Percentiles rank a stretch among this genome's conserved stretches.
phyloP scores from a whole-genome alignment of 1,140 invertebrate species.

The Calycopis cecrops region DNA sequence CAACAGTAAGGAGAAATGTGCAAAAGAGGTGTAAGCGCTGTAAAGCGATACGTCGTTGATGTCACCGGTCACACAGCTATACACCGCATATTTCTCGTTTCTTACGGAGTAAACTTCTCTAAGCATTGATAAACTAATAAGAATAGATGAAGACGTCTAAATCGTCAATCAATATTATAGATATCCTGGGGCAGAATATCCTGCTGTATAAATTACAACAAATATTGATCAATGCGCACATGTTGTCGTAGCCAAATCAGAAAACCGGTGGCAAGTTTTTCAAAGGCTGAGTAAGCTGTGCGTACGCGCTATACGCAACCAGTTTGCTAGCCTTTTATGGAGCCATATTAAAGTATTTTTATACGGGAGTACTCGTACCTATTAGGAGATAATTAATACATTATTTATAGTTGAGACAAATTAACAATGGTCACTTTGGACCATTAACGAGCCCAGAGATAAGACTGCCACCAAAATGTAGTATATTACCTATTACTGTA shows the following conservation, averaged over 20 bases:
- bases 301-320: conserved; percentile 21
- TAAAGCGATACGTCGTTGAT: too few relatives aligned
- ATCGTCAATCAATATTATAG: conserved; percentile 18
- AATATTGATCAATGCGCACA: conserved; percentile 7
- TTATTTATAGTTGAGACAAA: too few relatives aligned
- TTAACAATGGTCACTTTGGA: too few relatives aligned
- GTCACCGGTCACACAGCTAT: too few relatives aligned
- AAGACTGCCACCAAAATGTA: too few relatives aligned
- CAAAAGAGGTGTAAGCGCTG: too few relatives aligned
- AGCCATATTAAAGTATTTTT: conserved; percentile 23
- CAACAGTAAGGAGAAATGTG: too few relatives aligned
- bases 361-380: conserved; percentile 1
- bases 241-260: conserved; percentile 14
- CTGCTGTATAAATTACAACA: not conserved
- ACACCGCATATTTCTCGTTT: too few relatives aligned
- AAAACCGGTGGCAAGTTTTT: conserved; percentile 34
- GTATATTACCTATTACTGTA: too few relatives aligned
- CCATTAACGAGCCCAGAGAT: too few relatives aligned
- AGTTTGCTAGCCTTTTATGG: conserved; percentile 38
- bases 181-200: not conserved
- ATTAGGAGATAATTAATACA: too few relatives aligned
- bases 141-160: not conserved
- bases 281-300: conserved; percentile 29
- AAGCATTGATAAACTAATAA: not conserved
- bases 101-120: too few relatives aligned